Percentiles rank a stretch among this genome's conserved stretches.
These are phyloP conservation scores for Enteromius paludinosus DNA, from an alignment of 2,797 vertebrate genomes.

Conservation along the genomic window DNA sequence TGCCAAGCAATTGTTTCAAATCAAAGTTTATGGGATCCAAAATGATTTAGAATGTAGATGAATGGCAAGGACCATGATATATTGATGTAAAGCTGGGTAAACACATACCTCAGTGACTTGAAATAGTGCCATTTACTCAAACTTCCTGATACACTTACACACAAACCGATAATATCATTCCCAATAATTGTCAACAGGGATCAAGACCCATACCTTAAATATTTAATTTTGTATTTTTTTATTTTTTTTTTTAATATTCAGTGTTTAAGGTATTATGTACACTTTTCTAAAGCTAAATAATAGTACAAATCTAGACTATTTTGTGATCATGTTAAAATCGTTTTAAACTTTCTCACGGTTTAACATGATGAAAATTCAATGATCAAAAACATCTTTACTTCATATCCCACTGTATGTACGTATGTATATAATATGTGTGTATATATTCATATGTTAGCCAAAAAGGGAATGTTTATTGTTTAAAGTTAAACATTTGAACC, in stretches of 20 bases:
- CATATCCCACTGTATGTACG: conserved; percentile 68
- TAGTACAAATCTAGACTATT: neutral
- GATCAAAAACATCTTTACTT: conserved; percentile 60
- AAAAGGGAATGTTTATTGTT: conserved; percentile 75
- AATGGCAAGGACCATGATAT: neutral
- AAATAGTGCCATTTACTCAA: neutral
- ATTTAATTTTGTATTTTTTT: neutral
- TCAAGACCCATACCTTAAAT: neutral
- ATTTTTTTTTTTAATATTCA: conserved; percentile 7
- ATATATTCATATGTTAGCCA: conserved; percentile 79
- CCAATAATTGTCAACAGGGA: neutral
- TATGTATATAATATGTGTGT: conserved; percentile 78
- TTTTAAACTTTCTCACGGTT: conserved; percentile 64
- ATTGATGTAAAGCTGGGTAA: conserved; percentile 16
- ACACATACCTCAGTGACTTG: conserved; percentile 21
- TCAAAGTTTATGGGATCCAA: neutral
- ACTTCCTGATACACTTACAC: neutral
- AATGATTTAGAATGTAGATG: neutral
- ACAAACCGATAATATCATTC: neutral
- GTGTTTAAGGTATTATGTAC: neutral
- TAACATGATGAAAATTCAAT: conserved; percentile 68
- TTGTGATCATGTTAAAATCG: conserved; percentile 55
- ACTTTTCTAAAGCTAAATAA: conserved; percentile 11
- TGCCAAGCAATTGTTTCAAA: neutral
- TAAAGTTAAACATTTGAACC: conserved; percentile 61